Conservation (phyloP, 2,797 vertebrate species). For the Dallia pectoralis region DNA sequence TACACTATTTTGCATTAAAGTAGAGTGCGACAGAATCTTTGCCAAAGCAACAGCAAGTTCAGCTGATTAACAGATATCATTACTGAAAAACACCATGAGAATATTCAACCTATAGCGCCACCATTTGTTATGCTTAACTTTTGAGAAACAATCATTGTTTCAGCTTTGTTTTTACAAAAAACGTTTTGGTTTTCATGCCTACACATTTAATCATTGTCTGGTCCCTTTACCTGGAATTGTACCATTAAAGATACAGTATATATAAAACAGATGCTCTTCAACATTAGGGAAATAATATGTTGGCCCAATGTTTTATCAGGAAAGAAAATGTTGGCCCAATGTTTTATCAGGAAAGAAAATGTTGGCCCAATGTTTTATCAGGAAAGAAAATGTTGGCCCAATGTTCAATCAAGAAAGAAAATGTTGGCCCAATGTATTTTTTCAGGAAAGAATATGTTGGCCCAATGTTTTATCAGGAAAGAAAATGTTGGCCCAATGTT, state of each 20-base stretch:
- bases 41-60: not conserved
- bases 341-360: too few species aligned
- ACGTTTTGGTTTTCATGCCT: not conserved
- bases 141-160: conserved; percentile 4
- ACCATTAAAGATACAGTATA: not conserved
- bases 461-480: too few species aligned
- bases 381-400: too few species aligned
- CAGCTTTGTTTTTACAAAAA: not conserved
- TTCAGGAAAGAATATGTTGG: too few species aligned
- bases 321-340: too few species aligned
- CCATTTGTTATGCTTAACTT: not conserved
- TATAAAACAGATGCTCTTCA: not conserved
- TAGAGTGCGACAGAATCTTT: not conserved
- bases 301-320: too few species aligned
- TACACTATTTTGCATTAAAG: not conserved
- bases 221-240: not conserved
- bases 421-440: too few species aligned
- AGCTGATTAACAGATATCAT: conserved; percentile 2
- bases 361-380: too few species aligned
- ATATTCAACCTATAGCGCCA: not conserved
- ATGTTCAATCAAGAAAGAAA: too few species aligned
- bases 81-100: not conserved
- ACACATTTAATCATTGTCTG: not conserved
- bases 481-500: too few species aligned
- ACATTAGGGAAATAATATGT: not conserved